These are phyloP conservation scores for Phycodurus eques DNA, from an alignment of 2,113 vertebrate species.

Conservation along the genomic window DNA sequence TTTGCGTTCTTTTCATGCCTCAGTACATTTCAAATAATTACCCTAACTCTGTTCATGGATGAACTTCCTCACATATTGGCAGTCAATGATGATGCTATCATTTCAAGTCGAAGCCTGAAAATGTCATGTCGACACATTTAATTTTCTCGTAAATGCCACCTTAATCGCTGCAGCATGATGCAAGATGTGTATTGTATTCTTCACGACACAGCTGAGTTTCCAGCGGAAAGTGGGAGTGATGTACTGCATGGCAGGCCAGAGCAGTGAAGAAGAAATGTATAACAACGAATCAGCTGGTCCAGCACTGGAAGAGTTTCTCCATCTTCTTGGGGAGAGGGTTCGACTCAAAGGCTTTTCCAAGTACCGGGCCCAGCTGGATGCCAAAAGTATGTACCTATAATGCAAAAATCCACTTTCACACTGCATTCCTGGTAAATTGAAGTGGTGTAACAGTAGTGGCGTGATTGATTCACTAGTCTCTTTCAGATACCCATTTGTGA, in stretches of 20 bases:
- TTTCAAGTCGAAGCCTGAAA: slow-evolving; percentile 45
- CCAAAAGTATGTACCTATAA: slow-evolving; percentile 84
- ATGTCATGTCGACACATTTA: slow-evolving; percentile 33
- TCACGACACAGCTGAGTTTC: slow-evolving; percentile 84
- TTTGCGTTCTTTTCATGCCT: background rate
- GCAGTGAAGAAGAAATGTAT: slow-evolving; percentile 98
- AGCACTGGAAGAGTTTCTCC: slow-evolving; percentile 94
- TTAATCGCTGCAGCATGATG: slow-evolving; percentile 18
- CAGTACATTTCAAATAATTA: background rate
- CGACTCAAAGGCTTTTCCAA: slow-evolving; percentile 96
- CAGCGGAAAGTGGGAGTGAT: slow-evolving; percentile 97
- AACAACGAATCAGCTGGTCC: slow-evolving; percentile 93
- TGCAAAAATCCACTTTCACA: background rate
- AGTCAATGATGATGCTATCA: slow-evolving; percentile 26
- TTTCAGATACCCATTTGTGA: too few species aligned
- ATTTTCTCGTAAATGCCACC: slow-evolving; percentile 42
- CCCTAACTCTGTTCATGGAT: background rate
- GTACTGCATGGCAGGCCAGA: slow-evolving; percentile 96
- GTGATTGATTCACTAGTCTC: too few species aligned
- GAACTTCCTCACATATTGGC: background rate
- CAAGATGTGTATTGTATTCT: slow-evolving; percentile 6
- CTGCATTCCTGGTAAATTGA: background rate
- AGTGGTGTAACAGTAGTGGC: background rate
- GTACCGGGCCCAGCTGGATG: slow-evolving; percentile 95
- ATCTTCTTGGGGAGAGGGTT: slow-evolving; percentile 91